These are phyloP conservation scores for Harpegnathos saltator DNA, from an alignment of 1,140 invertebrate species.

Conservation along the genomic window DNA sequence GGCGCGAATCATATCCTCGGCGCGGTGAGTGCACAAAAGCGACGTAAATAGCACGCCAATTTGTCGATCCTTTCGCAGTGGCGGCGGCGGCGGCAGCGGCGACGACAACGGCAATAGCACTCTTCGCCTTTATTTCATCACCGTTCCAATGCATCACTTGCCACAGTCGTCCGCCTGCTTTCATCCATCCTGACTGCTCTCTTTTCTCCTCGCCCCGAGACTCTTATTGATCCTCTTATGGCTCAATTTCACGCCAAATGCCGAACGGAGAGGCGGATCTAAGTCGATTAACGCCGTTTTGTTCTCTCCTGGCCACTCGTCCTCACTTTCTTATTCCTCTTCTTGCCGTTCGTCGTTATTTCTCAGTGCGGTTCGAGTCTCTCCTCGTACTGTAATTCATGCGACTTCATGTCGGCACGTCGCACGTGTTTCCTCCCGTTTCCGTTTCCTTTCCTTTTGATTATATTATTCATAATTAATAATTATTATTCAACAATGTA, in stretches of 20 bases:
- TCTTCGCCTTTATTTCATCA: slow-evolving; percentile 47
- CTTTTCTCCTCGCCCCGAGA: slow-evolving; percentile 2
- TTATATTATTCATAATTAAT: too few species aligned
- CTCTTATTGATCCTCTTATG: slow-evolving; percentile 38
- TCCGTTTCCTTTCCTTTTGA: not conserved
- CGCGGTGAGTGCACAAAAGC: slow-evolving; percentile 20
- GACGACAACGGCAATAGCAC: too few species aligned
- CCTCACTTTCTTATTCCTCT: not conserved
- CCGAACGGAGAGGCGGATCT: slow-evolving; percentile 27
- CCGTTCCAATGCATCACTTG: slow-evolving; percentile 18
- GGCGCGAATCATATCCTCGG: slow-evolving; percentile 17
- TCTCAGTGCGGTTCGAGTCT: not conserved
- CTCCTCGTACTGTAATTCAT: not conserved
- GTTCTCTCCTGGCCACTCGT: not conserved
- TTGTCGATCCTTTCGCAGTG: slow-evolving; percentile 45
- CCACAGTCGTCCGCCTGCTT: slow-evolving; percentile 1
- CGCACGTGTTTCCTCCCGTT: not conserved
- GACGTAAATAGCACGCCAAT: slow-evolving; percentile 34
- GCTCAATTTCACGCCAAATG: slow-evolving; percentile 26
- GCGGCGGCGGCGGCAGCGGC: not conserved
- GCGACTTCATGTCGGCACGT: not conserved
- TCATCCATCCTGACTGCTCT: slow-evolving; percentile 6
- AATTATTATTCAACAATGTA: too few species aligned
- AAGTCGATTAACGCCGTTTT: slow-evolving; percentile 25
- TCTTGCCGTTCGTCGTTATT: not conserved